Percentiles rank a stretch among this genome's conserved stretches.
These are phyloP conservation scores for Bungarus multicinctus DNA, from an alignment of 2,113 vertebrate species.

Conservation along the genomic window DNA sequence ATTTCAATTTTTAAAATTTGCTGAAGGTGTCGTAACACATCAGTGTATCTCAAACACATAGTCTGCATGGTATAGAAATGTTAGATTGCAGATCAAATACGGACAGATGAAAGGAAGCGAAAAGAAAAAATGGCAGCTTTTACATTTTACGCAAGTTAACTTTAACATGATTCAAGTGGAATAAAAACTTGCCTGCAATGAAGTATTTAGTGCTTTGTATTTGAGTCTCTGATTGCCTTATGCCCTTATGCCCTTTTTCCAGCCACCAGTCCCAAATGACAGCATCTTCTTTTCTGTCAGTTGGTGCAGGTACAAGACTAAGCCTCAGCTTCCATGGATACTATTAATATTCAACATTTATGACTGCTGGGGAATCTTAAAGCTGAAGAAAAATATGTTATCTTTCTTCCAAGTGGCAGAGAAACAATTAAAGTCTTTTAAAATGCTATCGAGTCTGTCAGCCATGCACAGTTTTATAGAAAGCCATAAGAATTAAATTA, in stretches of 20 bases:
- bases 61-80: neutral
- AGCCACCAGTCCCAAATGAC: neutral
- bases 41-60: neutral
- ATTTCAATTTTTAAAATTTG: neutral
- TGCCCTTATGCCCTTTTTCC: neutral
- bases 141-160: neutral
- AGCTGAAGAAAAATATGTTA: neutral
- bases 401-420: constrained; percentile 31
- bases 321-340: neutral
- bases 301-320: neutral
- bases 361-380: constrained; percentile 21
- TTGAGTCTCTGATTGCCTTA: neutral
- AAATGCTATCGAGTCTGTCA: constrained; percentile 9
- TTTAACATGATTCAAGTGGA: neutral
- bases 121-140: neutral
- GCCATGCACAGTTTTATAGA: neutral
- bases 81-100: neutral
- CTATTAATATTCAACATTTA: neutral
- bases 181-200: neutral
- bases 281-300: neutral
- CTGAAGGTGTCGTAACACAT: neutral
- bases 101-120: neutral
- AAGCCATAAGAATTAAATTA: neutral
- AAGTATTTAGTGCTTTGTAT: neutral
- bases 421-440: constrained; percentile 26